Evolutionary conservation across 2,797 vertebrate genomes (phyloP).

Genomic region (Fringilla coelebs): DNA sequence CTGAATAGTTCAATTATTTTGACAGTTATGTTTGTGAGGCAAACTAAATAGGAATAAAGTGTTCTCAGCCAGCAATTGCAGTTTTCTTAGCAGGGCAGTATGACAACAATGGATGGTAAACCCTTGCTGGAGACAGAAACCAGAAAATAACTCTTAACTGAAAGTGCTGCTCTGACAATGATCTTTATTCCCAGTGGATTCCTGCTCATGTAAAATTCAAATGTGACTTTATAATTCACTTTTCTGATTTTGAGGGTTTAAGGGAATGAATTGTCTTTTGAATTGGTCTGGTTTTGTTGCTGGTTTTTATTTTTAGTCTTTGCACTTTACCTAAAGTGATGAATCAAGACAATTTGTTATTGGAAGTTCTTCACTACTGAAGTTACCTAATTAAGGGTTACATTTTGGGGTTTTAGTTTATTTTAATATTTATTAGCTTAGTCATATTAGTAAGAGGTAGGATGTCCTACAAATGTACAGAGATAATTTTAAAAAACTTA

Average conservation of each 20-base stretch:
- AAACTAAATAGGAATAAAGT: conserved; percentile 5
- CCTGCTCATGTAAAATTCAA: background rate
- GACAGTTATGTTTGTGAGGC: background rate
- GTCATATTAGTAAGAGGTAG: background rate
- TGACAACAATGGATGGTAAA: background rate
- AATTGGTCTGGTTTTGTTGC: background rate
- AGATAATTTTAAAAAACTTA: background rate
- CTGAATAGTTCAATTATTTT: conserved; percentile 21
- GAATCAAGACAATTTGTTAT: background rate
- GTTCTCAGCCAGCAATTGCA: background rate
- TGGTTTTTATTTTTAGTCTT: background rate
- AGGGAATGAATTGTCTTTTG: rapidly evolving
- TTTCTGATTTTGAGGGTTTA: background rate
- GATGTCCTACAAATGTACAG: background rate
- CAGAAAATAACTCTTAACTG: background rate
- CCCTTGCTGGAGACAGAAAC: background rate
- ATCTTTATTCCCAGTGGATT: background rate
- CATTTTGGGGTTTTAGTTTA: background rate
- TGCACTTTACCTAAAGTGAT: background rate
- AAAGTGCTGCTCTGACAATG: background rate
- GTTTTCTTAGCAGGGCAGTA: background rate
- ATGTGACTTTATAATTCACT: background rate
- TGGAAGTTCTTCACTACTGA: background rate
- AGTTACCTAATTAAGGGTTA: background rate
- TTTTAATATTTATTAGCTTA: background rate